phyloP scores from a whole-genome alignment of 2,113 vertebrate genomes.

The Tragulus kanchil region DNA sequence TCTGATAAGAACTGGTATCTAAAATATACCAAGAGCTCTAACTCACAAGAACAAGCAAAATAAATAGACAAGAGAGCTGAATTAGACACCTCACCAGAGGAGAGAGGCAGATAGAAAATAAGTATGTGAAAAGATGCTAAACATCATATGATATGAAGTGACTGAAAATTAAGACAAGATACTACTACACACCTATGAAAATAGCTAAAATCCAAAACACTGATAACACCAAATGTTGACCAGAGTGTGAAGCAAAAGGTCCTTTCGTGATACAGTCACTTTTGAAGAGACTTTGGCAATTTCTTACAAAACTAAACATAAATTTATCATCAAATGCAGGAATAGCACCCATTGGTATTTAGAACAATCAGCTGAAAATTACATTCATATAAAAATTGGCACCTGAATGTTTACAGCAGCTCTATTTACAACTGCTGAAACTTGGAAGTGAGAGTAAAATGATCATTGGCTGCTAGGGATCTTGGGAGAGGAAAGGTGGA shows the following conservation, averaged over 20 bases:
- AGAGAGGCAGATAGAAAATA: background rate
- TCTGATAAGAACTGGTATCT: background rate
- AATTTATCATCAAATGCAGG: background rate
- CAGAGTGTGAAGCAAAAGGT: background rate
- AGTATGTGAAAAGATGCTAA: background rate
- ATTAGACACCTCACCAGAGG: background rate
- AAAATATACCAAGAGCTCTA: conserved; percentile 7
- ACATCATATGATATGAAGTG: background rate
- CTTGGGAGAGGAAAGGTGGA: background rate
- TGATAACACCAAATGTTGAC: background rate
- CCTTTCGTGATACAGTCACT: background rate
- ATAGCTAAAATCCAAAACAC: background rate
- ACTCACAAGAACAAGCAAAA: background rate
- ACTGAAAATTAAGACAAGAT: background rate
- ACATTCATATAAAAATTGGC: background rate
- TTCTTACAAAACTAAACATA: background rate
- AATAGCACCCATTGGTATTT: background rate
- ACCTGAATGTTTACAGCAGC: background rate
- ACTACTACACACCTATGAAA: background rate
- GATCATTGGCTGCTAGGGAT: background rate
- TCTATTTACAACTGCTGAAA: background rate
- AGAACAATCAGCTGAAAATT: background rate
- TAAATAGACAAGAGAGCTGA: background rate
- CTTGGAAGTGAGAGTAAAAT: background rate
- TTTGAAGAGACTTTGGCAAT: background rate